phyloP scores from a whole-genome alignment of 2,888 invertebrate genomes.

The Colostygia pectinataria region DNA sequence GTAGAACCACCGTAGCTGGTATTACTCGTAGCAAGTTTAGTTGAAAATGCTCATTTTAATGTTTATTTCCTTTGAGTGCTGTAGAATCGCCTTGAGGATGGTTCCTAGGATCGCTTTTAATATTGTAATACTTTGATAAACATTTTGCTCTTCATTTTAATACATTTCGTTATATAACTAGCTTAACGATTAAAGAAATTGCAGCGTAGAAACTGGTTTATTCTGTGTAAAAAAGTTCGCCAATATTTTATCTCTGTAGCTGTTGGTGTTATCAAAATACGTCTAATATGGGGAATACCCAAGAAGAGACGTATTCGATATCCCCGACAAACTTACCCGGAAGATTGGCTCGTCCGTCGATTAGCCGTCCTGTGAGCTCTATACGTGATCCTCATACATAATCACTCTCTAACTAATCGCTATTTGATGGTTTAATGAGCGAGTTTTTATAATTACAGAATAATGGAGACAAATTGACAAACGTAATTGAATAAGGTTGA shows the following conservation, averaged over 20 bases:
- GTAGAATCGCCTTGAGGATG: constrained; percentile 23
- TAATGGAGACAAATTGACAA: constrained; percentile 15
- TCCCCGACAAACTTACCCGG: constrained; percentile 12
- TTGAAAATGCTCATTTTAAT: constrained; percentile 37
- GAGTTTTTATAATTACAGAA: constrained; percentile 19
- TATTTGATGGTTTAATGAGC: constrained; percentile 35
- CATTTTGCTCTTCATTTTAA: constrained; percentile 3
- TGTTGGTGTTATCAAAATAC: too few relatives aligned
- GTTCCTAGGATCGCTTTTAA: constrained; percentile 16
- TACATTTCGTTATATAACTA: neutral
- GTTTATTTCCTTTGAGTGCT: constrained; percentile 38
- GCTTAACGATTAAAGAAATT: too few relatives aligned
- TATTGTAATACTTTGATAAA: constrained; percentile 8
- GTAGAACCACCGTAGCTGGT: constrained; percentile 27
- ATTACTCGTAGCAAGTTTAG: constrained; percentile 31
- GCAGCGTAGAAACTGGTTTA: too few relatives aligned
- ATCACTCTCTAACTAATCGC: constrained; percentile 23
- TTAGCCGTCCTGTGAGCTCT: constrained; percentile 18
- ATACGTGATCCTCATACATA: constrained; percentile 22
- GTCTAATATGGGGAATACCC: too few relatives aligned
- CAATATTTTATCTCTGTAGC: too few relatives aligned
- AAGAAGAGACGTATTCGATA: constrained; percentile 17
- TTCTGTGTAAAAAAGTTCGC: too few relatives aligned
- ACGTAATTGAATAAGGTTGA: neutral
- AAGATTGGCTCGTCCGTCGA: constrained; percentile 22